A percentile compares a stretch with the other conserved stretches of the same genome.
Evolutionary conservation across 2,113 vertebrate genomes (phyloP).

Genomic region (Rhinogobius similis): DNA sequence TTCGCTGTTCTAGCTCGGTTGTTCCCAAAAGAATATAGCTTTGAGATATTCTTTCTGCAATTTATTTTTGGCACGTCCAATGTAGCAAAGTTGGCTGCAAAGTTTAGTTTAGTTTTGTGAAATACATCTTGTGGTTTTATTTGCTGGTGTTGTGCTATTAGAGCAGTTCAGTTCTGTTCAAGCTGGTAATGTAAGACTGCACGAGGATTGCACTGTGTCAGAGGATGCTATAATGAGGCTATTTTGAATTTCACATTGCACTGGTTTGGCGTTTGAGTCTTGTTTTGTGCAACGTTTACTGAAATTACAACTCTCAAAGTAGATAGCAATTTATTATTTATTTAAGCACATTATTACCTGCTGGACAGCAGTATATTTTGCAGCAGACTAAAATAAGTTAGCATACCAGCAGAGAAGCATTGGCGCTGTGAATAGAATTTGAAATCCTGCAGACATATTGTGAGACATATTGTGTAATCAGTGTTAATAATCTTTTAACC

Average conservation of each 20-base stretch:
- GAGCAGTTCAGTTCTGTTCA: conserved; percentile 23
- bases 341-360: no score
- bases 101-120: neutral
- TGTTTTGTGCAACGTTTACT: neutral
- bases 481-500: no score
- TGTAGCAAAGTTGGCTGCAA: neutral
- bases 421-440: no score
- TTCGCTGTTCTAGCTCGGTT: neutral
- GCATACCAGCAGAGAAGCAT: no score
- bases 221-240: conserved; percentile 2
- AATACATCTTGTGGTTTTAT: neutral
- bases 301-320: neutral
- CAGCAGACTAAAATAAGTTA: no score
- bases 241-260: conserved; percentile 17
- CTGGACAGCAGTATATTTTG: no score
- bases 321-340: no score
- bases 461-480: no score
- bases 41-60: neutral
- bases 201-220: neutral
- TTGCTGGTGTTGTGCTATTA: neutral
- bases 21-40: neutral
- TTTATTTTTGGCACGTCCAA: conserved; percentile 1
- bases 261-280: neutral
- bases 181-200: neutral
- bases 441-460: no score